Evolutionary conservation across 2,113 vertebrate genomes (phyloP).

Genomic region (Aleadryas rufinucha): DNA sequence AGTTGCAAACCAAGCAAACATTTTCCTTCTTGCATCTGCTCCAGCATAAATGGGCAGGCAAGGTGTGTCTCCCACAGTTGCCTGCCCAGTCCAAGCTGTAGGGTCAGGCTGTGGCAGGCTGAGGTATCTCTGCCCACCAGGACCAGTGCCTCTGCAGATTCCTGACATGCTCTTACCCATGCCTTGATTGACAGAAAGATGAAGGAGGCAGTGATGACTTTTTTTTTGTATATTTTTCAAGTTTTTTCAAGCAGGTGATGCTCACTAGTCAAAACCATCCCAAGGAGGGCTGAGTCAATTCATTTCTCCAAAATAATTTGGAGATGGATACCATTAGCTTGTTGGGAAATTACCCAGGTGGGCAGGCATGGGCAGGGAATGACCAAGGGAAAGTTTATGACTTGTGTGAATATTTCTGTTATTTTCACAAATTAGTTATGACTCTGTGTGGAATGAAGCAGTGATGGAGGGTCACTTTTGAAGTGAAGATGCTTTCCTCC

Average conservation of each 20-base stretch:
- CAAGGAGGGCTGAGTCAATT: neutral
- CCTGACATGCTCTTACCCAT: neutral
- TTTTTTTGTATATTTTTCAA: neutral
- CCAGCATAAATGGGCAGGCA: fast-evolving
- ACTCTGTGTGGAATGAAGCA: neutral
- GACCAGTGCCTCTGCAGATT: neutral
- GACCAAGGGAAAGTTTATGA: neutral
- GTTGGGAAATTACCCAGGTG: neutral
- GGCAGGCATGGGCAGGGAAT: neutral
- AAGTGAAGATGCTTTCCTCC: neutral
- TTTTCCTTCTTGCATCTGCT: neutral
- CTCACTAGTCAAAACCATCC: neutral
- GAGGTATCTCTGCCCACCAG: neutral
- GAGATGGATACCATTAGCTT: neutral
- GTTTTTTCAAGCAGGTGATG: neutral
- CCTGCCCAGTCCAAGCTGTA: neutral
- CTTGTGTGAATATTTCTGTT: neutral
- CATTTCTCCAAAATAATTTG: neutral
- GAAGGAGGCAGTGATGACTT: neutral
- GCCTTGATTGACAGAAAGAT: neutral
- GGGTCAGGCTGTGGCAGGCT: neutral
- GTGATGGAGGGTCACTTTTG: neutral
- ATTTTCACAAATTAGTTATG: neutral
- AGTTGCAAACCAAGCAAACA: neutral
- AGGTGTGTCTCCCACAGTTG: neutral